Conservation (phyloP, 1,140 invertebrate species). For the Sitobion miscanthi region DNA sequence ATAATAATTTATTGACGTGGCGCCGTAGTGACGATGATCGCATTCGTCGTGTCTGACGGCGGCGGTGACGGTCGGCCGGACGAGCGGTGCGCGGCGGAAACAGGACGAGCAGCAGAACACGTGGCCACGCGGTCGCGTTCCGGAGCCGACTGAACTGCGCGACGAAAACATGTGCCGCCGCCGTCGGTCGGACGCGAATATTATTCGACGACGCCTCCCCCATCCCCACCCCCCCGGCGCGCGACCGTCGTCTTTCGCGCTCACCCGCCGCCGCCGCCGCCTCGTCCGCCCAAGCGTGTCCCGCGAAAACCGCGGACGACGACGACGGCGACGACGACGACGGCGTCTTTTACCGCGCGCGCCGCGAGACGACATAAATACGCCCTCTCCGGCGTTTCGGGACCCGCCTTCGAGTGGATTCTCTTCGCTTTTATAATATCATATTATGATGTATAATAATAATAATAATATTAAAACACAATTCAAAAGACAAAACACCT, state of each 20-base stretch:
- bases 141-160: constrained; percentile 47
- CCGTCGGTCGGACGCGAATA: constrained; percentile 8
- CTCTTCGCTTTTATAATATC: background rate
- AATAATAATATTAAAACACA: background rate
- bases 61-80: background rate
- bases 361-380: background rate
- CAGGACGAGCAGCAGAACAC: background rate
- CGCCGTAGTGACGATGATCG: background rate
- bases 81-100: background rate
- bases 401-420: constrained; percentile 32
- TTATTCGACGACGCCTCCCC: background rate
- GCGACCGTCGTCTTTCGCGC: constrained; percentile 5
- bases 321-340: background rate
- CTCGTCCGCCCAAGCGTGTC: background rate
- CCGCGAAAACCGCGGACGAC: background rate
- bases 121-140: constrained; percentile 54
- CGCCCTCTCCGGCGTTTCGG: background rate
- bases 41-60: background rate
- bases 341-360: background rate
- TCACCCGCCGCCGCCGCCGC: background rate
- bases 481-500: background rate
- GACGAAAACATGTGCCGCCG: constrained; percentile 32
- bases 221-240: background rate
- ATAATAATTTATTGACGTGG: background rate
- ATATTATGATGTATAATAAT: background rate